Percentiles rank a stretch among this genome's conserved stretches.
Conservation (phyloP, 2,888 invertebrate genomes). For the Penaeus monodon region DNA sequence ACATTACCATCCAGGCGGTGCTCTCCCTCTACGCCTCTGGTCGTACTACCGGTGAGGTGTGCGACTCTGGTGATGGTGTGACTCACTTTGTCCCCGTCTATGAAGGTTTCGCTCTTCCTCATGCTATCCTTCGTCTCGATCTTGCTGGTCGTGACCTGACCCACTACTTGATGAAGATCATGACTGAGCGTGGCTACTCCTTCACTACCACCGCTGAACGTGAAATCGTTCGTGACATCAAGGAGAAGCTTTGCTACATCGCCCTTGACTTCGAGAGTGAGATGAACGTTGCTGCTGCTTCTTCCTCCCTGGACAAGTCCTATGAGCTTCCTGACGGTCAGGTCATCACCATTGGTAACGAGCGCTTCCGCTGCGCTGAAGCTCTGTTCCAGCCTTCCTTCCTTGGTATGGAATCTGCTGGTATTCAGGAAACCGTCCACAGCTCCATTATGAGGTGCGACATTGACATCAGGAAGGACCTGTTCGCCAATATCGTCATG, state of each 20-base stretch:
- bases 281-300: conserved; percentile 66
- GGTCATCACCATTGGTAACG: conserved; percentile 65
- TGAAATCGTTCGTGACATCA: conserved; percentile 77
- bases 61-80: conserved; percentile 53
- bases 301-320: conserved; percentile 44
- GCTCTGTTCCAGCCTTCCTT: conserved; percentile 78
- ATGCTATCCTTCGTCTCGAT: conserved; percentile 51
- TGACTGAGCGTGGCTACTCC: conserved; percentile 93
- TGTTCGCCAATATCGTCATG: conserved; percentile 71
- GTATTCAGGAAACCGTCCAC: conserved; percentile 77
- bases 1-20: conserved; percentile 47
- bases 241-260: conserved; percentile 77
- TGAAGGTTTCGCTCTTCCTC: conserved; percentile 50
- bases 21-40: conserved; percentile 52
- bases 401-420: conserved; percentile 67
- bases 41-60: conserved; percentile 48
- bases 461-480: conserved; percentile 67
- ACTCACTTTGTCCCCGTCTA: conserved; percentile 49
- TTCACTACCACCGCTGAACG: conserved; percentile 89
- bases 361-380: conserved; percentile 89
- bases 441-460: conserved; percentile 70
- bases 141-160: conserved; percentile 46
- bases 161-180: conserved; percentile 92
- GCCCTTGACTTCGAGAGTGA: conserved; percentile 64
- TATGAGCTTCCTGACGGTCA: conserved; percentile 65